phyloP scores from a whole-genome alignment of 2,797 vertebrate species.

The Bufotes viridis region DNA sequence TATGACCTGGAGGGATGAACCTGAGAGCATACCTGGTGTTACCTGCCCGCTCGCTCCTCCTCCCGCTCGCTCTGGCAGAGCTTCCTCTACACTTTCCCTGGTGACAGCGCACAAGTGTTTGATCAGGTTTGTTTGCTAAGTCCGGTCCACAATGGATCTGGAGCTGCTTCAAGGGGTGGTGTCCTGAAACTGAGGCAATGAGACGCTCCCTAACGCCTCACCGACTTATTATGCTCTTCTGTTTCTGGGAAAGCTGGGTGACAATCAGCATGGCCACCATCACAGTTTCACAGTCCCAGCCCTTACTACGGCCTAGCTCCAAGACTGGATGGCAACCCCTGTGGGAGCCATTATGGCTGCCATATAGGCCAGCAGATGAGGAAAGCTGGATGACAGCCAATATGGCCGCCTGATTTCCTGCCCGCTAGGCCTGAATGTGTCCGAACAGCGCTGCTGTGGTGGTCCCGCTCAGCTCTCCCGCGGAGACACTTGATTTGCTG shows the following conservation, averaged over 20 bases:
- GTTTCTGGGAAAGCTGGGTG: background rate
- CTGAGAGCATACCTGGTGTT: background rate
- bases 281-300: too few relatives aligned
- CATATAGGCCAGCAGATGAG: background rate
- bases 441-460: conserved; percentile 31
- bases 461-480: conserved; percentile 11
- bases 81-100: background rate
- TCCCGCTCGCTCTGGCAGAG: background rate
- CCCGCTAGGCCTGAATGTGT: conserved; percentile 26
- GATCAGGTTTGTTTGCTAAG: conserved; percentile 30
- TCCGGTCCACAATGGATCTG: background rate
- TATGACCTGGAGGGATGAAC: conserved; percentile 12
- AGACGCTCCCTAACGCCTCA: too few relatives aligned
- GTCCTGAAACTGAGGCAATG: background rate
- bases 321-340: too few relatives aligned
- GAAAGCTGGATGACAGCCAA: background rate
- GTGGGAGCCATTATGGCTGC: too few relatives aligned
- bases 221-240: background rate
- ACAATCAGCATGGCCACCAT: background rate
- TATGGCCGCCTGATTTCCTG: background rate
- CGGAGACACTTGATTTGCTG: conserved; percentile 36
- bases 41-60: background rate
- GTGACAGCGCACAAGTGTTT: conserved; percentile 3
- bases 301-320: too few relatives aligned
- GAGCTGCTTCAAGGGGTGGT: conserved; percentile 5